phyloP scores from a whole-genome alignment of 2,888 invertebrate genomes.

The Alentia gelatinosa region DNA sequence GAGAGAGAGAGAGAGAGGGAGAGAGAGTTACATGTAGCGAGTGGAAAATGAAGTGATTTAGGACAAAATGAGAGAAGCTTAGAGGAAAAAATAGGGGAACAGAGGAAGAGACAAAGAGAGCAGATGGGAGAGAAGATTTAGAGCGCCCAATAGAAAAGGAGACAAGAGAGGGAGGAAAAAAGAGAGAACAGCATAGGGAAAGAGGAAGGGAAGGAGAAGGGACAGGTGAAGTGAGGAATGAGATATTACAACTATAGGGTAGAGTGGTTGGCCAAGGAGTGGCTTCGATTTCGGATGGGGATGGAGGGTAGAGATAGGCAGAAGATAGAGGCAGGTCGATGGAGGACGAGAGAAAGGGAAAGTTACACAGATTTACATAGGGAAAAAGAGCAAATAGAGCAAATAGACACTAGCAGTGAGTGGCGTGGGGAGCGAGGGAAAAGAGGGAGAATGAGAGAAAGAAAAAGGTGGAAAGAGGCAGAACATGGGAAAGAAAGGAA shows the following conservation, averaged over 20 bases:
- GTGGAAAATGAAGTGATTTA: neutral
- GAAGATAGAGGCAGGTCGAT: neutral
- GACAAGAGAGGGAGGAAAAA: no score
- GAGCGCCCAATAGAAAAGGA: no score
- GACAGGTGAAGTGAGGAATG: no score
- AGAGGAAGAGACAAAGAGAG: no score
- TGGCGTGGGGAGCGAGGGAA: neutral
- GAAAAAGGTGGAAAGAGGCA: neutral
- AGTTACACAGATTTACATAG: neutral
- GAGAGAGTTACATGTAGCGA: neutral
- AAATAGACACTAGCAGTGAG: neutral
- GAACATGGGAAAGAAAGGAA: neutral
- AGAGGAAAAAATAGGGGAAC: no score
- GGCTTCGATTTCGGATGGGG: neutral
- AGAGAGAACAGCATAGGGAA: neutral
- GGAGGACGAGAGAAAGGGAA: neutral
- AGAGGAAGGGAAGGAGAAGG: neutral
- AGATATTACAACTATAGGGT: no score
- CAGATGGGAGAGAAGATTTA: no score
- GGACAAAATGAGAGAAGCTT: neutral
- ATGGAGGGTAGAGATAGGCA: neutral
- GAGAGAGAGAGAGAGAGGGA: no score
- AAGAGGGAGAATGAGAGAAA: neutral
- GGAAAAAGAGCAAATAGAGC: neutral
- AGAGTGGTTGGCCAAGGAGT: no score